phyloP scores from a whole-genome alignment of 2,888 invertebrate genomes.

The Drosophila subsilvestris region DNA sequence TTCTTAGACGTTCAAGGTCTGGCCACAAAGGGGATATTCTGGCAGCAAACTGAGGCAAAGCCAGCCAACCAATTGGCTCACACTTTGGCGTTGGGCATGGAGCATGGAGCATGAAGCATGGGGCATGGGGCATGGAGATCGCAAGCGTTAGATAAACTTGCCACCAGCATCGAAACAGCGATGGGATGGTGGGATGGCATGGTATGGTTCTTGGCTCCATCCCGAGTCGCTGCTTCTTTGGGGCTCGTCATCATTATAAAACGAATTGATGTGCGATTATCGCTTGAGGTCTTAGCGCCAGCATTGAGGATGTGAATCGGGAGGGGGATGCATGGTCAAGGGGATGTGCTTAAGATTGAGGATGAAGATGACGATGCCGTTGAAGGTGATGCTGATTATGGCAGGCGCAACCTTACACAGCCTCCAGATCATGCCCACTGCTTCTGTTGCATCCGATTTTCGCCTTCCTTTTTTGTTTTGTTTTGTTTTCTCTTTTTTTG shows the following conservation, averaged over 20 bases:
- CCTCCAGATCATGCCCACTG: constrained; percentile 44
- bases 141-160: constrained; percentile 75
- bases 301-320: constrained; percentile 49
- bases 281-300: constrained; percentile 78
- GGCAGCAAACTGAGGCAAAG: constrained; percentile 11
- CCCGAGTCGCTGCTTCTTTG: constrained; percentile 4
- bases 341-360: constrained; percentile 1
- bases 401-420: constrained; percentile 56
- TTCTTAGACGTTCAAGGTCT: constrained; percentile 51
- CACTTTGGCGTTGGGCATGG: constrained; percentile 42
- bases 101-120: constrained; percentile 63
- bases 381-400: constrained; percentile 45
- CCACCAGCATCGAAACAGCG: constrained; percentile 69
- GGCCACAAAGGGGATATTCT: constrained; percentile 17
- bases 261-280: constrained; percentile 81
- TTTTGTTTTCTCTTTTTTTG: constrained; percentile 3
- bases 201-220: neutral
- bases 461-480: constrained; percentile 10
- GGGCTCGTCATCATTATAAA: constrained; percentile 80
- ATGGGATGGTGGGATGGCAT: neutral
- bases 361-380: constrained; percentile 5
- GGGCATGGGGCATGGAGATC: constrained; percentile 71
- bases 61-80: constrained; percentile 52
- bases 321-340: constrained; percentile 1
- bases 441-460: constrained; percentile 20